Evolutionary conservation across 2,797 vertebrate genomes (phyloP).

Genomic region (Mareca penelope): DNA sequence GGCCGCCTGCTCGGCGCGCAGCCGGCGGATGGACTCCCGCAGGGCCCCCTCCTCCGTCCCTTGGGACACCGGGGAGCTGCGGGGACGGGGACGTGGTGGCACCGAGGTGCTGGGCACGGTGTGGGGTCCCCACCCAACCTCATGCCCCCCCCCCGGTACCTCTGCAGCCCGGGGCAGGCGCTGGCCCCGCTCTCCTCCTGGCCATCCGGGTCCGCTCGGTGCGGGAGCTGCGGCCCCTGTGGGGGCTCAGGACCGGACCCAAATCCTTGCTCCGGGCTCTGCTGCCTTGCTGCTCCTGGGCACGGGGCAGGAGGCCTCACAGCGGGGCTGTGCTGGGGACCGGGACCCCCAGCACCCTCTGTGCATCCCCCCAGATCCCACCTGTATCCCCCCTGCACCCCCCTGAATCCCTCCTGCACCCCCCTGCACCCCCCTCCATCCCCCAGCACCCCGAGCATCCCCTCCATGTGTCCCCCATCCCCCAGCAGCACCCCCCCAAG

Average conservation of each 20-base stretch:
- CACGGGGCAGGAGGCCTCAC: not conserved
- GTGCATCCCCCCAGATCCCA: not conserved
- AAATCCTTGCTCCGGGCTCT: rapidly evolving
- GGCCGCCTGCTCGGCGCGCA: slow-evolving; percentile 79
- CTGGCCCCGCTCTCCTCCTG: not conserved
- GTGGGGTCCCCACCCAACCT: not conserved
- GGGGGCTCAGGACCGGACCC: not conserved
- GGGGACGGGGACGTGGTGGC: rapidly evolving
- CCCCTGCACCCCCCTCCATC: too few relatives aligned
- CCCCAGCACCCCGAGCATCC: rapidly evolving
- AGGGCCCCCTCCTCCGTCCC: slow-evolving; percentile 66
- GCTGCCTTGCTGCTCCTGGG: not conserved
- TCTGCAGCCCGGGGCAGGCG: not conserved
- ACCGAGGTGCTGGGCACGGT: not conserved
- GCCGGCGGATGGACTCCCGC: slow-evolving; percentile 71
- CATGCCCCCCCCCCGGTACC: not conserved
- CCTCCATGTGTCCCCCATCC: not conserved
- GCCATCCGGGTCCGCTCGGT: not conserved
- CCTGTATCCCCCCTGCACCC: not conserved
- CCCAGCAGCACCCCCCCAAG: not conserved
- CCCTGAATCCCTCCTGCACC: not conserved
- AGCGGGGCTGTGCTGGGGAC: not conserved
- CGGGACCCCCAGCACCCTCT: not conserved
- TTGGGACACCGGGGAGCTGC: not conserved
- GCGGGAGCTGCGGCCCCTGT: not conserved